Percentiles rank a stretch among this genome's conserved stretches.
phyloP scores from a whole-genome alignment of 2,113 vertebrate species.

The Ptychochromis oligacanthus region DNA sequence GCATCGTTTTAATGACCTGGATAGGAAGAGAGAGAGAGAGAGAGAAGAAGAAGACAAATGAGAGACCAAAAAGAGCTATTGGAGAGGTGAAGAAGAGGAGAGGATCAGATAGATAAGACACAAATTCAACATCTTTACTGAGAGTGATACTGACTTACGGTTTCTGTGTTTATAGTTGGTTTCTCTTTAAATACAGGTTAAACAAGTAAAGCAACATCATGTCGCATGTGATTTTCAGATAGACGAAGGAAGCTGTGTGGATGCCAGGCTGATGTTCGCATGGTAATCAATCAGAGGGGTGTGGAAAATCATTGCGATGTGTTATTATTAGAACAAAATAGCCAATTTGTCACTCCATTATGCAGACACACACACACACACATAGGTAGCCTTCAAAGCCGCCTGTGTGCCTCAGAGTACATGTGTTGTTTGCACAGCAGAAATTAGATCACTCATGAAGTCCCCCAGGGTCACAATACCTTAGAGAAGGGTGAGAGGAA shows the following conservation, averaged over 20 bases:
- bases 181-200: constrained; percentile 17
- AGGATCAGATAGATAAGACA: too few relatives aligned
- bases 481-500: constrained; percentile 29
- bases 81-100: too few relatives aligned
- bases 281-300: constrained; percentile 45
- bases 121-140: not conserved
- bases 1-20: too few relatives aligned
- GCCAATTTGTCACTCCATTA: constrained; percentile 62
- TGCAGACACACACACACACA: constrained; percentile 19
- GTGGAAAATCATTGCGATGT: constrained; percentile 54
- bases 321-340: constrained; percentile 63
- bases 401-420: constrained; percentile 24
- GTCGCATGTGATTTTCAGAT: constrained; percentile 46
- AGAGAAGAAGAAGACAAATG: too few relatives aligned
- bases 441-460: constrained; percentile 71
- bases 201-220: constrained; percentile 1
- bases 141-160: not conserved
- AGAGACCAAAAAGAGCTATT: too few relatives aligned
- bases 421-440: constrained; percentile 61
- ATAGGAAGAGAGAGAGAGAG: too few relatives aligned
- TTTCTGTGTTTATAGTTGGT: not conserved
- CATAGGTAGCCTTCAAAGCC: constrained; percentile 32
- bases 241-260: constrained; percentile 1
- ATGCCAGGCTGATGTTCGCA: constrained; percentile 43
- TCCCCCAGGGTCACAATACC: constrained; percentile 58